Evolutionary conservation across 2,888 invertebrate genomes (phyloP).

Genomic region (Apodemia zela): DNA sequence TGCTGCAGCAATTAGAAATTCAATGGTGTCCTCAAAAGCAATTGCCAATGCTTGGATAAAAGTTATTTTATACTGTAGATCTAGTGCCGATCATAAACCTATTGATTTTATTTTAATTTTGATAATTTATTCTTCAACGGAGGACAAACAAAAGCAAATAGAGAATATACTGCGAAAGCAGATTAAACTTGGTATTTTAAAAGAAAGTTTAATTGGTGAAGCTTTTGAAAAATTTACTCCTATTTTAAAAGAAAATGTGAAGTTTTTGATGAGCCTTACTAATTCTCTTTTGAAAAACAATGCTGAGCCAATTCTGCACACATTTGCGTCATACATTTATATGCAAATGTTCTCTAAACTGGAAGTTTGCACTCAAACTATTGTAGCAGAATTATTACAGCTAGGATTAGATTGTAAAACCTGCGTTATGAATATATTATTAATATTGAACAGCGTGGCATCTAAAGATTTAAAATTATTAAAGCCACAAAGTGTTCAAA

Average conservation of each 20-base stretch:
- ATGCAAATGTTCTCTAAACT: constrained; percentile 70
- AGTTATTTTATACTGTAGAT: constrained; percentile 73
- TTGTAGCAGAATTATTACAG: constrained; percentile 65
- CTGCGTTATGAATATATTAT: constrained; percentile 54
- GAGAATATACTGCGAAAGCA: constrained; percentile 83
- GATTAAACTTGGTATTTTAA: constrained; percentile 81
- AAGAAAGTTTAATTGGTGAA: constrained; percentile 76
- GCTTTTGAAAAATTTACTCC: constrained; percentile 77
- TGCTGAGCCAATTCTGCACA: constrained; percentile 70
- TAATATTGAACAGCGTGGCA: constrained; percentile 63
- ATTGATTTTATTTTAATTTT: constrained; percentile 85
- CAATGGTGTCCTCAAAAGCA: constrained; percentile 76
- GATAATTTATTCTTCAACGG: constrained; percentile 82
- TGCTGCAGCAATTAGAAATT: constrained; percentile 78
- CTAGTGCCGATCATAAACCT: constrained; percentile 79
- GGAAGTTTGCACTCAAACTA: constrained; percentile 57
- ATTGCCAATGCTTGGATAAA: constrained; percentile 80
- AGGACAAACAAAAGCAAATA: constrained; percentile 80
- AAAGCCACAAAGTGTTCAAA: constrained; percentile 80
- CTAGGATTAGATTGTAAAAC: constrained; percentile 60
- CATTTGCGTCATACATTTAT: constrained; percentile 82
- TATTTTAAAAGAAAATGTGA: constrained; percentile 77
- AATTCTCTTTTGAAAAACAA: constrained; percentile 76
- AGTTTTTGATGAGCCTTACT: constrained; percentile 76
- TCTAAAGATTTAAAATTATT: constrained; percentile 63